Percentiles rank a stretch among this genome's conserved stretches.
phyloP scores from a whole-genome alignment of 2,888 invertebrate species.

The Branchellion lobata region DNA sequence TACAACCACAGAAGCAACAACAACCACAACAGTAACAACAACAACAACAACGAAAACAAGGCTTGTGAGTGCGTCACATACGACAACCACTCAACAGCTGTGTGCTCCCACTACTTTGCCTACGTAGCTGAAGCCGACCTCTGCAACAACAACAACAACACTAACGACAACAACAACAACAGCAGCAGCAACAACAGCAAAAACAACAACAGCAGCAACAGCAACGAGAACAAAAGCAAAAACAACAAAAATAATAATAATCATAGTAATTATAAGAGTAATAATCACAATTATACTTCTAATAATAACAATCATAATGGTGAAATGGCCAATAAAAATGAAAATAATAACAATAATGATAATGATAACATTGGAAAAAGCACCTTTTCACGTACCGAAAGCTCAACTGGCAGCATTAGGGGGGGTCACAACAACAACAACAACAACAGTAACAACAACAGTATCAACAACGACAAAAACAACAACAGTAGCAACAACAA shows the following conservation, averaged over 20 bases:
- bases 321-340: not conserved
- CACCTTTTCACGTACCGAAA: not conserved
- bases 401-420: not conserved
- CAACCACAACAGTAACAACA: slow-evolving; percentile 16
- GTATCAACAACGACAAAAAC: not conserved
- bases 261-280: not conserved
- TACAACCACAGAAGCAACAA: not conserved
- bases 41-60: not conserved
- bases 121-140: too few relatives aligned
- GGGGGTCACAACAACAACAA: too few relatives aligned
- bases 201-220: not conserved
- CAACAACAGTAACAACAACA: not conserved
- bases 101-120: too few relatives aligned
- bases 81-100: too few relatives aligned
- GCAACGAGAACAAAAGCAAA: not conserved
- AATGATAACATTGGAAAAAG: not conserved
- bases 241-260: not conserved
- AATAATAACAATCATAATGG: not conserved
- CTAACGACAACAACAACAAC: not conserved
- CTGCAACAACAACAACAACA: not conserved
- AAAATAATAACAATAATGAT: slow-evolving; percentile 11
- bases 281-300: not conserved
- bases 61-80: not conserved
- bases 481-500: not conserved
- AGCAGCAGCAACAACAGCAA: slow-evolving; percentile 13